Conservation (phyloP, 2,888 invertebrate genomes). For the Choreutis nemorana region DNA sequence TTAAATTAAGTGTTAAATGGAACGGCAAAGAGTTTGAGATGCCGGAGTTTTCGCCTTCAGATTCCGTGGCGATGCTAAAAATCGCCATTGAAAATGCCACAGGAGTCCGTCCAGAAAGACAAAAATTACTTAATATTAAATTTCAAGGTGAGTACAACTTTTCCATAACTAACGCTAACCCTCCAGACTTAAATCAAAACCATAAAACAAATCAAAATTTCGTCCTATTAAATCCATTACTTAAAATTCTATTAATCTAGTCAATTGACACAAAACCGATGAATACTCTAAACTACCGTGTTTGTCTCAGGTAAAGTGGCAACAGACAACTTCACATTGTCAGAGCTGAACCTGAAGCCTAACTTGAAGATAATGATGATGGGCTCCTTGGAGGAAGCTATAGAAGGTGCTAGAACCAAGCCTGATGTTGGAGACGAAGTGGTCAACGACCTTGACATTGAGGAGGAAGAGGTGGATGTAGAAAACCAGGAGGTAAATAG, state of each 20-base stretch:
- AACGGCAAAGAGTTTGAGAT: slow-evolving; percentile 89
- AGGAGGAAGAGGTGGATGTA: slow-evolving; percentile 78
- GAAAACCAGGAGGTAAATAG: slow-evolving; percentile 49
- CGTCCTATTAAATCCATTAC: slow-evolving; percentile 1
- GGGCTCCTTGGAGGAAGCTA: slow-evolving; percentile 93
- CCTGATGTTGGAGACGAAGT: slow-evolving; percentile 87
- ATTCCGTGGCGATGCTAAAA: slow-evolving; percentile 85
- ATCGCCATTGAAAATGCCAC: slow-evolving; percentile 87
- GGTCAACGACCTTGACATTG: slow-evolving; percentile 90
- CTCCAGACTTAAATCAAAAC: neutral
- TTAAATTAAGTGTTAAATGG: slow-evolving; percentile 86
- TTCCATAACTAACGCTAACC: slow-evolving; percentile 3
- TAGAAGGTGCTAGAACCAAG: slow-evolving; percentile 81
- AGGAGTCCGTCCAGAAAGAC: slow-evolving; percentile 90
- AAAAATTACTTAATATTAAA: slow-evolving; percentile 93
- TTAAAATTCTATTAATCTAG: slow-evolving; percentile 1
- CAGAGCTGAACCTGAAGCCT: slow-evolving; percentile 80
- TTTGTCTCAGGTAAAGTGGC: slow-evolving; percentile 78
- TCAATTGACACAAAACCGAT: too few relatives aligned
- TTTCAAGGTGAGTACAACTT: slow-evolving; percentile 75
- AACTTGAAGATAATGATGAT: slow-evolving; percentile 97
- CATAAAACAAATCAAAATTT: neutral
- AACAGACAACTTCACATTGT: slow-evolving; percentile 79
- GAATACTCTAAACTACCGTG: neutral
- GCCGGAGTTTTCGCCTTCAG: slow-evolving; percentile 74